Evolutionary conservation across 2,797 vertebrate species (phyloP).

Genomic region (Peromyscus attwateri): DNA sequence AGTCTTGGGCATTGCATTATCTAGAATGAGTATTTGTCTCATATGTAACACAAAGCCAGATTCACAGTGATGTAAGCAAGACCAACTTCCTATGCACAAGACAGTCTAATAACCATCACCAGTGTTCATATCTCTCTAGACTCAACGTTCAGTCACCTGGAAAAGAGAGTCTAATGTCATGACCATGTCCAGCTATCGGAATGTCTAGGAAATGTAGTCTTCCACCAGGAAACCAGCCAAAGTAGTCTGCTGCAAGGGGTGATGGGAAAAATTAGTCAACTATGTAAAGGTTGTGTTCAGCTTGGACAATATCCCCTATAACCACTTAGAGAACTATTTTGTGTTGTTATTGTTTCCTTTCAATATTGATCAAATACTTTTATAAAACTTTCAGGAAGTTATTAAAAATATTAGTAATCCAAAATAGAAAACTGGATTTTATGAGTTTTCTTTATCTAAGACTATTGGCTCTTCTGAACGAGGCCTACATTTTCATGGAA

Average conservation of each 20-base stretch:
- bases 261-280: background rate
- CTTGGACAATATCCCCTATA: background rate
- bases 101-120: background rate
- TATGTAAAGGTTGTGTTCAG: background rate
- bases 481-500: background rate
- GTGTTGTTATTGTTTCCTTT: background rate
- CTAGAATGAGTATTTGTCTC: background rate
- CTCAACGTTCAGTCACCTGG: background rate
- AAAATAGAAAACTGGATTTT: slow-evolving; percentile 15
- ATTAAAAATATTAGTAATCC: slow-evolving; percentile 25
- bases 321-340: background rate
- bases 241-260: background rate
- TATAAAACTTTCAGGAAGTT: background rate
- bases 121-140: background rate
- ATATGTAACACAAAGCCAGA: slow-evolving; percentile 16
- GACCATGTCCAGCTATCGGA: background rate
- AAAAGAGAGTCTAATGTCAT: background rate
- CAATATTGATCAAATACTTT: background rate
- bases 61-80: background rate
- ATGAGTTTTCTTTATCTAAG: slow-evolving; percentile 28
- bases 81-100: background rate
- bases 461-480: background rate
- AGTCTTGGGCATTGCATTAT: background rate
- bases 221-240: background rate
- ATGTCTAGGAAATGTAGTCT: background rate